Conservation (phyloP, 1,140 invertebrate species). For the Drosophila nasuta region DNA sequence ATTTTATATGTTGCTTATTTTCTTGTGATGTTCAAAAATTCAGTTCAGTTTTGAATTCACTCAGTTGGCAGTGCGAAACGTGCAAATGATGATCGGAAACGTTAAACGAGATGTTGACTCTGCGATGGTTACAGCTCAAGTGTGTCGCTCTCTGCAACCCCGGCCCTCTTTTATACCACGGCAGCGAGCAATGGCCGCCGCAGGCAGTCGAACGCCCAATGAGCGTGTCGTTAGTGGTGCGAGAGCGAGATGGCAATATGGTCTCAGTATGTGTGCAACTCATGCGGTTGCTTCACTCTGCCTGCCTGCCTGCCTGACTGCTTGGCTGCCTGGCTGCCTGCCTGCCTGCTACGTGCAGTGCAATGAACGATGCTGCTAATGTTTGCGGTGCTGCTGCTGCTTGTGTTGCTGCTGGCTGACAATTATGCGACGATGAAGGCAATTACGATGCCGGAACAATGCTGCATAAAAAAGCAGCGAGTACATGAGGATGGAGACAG, state of each 20-base stretch:
- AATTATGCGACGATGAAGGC: constrained; percentile 81
- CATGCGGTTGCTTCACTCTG: constrained; percentile 42
- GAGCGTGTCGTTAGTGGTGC: constrained; percentile 8
- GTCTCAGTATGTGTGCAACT: constrained; percentile 18
- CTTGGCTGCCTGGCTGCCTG: neutral
- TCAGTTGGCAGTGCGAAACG: constrained; percentile 13
- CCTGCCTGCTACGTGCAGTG: constrained; percentile 24
- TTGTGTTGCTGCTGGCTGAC: constrained; percentile 44
- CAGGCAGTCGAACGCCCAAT: constrained; percentile 55
- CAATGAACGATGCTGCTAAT: constrained; percentile 67
- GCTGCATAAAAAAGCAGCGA: constrained; percentile 40
- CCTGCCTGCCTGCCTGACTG: constrained; percentile 21
- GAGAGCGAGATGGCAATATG: constrained; percentile 44
- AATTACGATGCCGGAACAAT: constrained; percentile 81
- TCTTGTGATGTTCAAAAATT: neutral
- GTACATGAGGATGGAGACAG: constrained; percentile 1
- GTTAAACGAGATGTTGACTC: constrained; percentile 54
- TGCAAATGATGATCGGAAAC: neutral
- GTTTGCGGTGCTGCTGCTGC: constrained; percentile 52
- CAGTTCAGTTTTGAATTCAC: neutral
- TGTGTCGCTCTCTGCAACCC: constrained; percentile 72
- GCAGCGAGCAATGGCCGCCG: constrained; percentile 61
- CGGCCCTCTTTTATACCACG: constrained; percentile 70
- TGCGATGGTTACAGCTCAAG: constrained; percentile 77
- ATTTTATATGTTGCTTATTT: constrained; percentile 42